Base-by-base conservation (phyloP, 2,113 vertebrate genomes). In the Brachionichthys hirsutus region DNA sequence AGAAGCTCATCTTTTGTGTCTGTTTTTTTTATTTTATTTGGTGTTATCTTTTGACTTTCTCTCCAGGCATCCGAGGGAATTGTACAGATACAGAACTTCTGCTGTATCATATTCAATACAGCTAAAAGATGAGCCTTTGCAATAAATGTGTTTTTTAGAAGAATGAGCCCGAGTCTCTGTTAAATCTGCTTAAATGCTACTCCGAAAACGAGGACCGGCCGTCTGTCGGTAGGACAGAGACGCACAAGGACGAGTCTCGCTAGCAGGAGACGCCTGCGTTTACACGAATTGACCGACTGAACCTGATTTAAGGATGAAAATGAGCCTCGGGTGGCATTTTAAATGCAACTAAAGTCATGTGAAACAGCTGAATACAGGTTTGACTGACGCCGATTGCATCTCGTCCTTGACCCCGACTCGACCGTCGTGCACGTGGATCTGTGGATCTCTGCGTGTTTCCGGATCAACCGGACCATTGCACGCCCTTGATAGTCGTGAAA, bases 401-500 rank as follows among this genome's bases (percentile, higher is more conserved):
- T 74, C 30, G 17, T 47, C 4, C 11, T n/a, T n/a, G n/a, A n/a
- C n/a, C 50, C 51, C 18, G 2, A 62, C 19, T 36, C 38, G 46
- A 68, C 4, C 24, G 13, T 50, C 17, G 44, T 61, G 30, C 46
- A 52, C 24, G 4, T 11, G 17, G 1, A 15, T 36, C 4, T 51
- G 19, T 38, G 46, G 45, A 48, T 57, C 38, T 61, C 19, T 74
- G 62, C 40, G 16, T 91, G 88, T 91, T 89, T 94, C 93, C 93
- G 92, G 90, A 9, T 38, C 92, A 89, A 93, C 92, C 92, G 90
- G 91, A 89, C 92, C 92, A 92, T 94, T 95, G 54, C 93, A 93
- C 92, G 89, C 92, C 93, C n/a, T n/a, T n/a, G 94, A 93, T 94
- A 94, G 94, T 94, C 85, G 92, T 92, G 92, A 93, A 92, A 92